These are phyloP conservation scores for Sebastes glaucus DNA, from an alignment of 2,797 vertebrate genomes.

Conservation along the genomic window DNA sequence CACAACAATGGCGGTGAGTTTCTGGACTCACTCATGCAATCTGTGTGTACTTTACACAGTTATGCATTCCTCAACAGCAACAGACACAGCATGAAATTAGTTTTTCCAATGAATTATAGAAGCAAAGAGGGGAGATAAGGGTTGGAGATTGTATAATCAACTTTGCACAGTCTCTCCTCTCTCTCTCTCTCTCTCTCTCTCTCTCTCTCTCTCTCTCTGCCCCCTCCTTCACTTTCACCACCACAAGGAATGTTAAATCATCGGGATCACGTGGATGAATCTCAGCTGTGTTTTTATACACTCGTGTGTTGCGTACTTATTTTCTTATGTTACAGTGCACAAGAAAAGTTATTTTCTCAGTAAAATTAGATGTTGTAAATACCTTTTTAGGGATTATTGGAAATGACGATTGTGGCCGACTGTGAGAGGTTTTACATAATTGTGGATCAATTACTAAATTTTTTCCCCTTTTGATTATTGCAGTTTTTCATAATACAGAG, in stretches of 20 bases:
- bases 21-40: conserved; percentile 34
- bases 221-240: conserved; percentile 52
- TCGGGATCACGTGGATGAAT: conserved; percentile 63
- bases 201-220: too few relatives aligned
- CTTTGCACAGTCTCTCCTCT: conserved; percentile 6
- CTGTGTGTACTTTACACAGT: conserved; percentile 6
- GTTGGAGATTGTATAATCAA: conserved; percentile 47
- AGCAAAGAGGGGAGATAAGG: background rate
- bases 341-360: background rate
- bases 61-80: conserved; percentile 5
- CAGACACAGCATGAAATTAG: background rate
- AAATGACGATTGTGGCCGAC: background rate
- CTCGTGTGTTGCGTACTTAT: conserved; percentile 16
- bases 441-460: background rate
- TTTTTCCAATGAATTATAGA: conserved; percentile 6
- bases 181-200: too few relatives aligned
- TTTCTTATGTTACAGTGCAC: conserved; percentile 3
- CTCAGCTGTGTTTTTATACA: conserved; percentile 63
- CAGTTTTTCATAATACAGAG: background rate
- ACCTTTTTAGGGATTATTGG: background rate
- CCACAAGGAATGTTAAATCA: conserved; percentile 73
- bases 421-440: background rate
- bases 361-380: background rate
- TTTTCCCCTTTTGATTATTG: background rate
- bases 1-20: conserved; percentile 78